Evolutionary conservation across 2,797 vertebrate genomes (phyloP).

Genomic region (Brachyalestes nurse): DNA sequence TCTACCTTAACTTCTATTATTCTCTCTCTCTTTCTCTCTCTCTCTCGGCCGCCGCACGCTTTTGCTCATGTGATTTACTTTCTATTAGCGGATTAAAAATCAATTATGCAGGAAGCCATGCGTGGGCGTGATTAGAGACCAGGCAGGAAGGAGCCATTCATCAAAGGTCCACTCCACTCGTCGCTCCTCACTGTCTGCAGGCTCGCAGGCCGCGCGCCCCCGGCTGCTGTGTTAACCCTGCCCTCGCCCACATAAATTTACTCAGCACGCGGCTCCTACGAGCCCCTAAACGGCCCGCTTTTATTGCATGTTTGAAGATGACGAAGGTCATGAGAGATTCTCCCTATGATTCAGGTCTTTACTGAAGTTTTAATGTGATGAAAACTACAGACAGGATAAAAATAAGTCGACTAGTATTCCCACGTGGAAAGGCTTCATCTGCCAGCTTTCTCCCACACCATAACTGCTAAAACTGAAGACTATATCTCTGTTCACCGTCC

Average conservation of each 20-base stretch:
- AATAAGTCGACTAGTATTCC: background rate
- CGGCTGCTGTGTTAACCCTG: constrained; percentile 74
- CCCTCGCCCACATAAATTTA: constrained; percentile 48
- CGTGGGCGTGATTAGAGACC: constrained; percentile 81
- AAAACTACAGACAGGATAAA: background rate
- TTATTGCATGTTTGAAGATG: background rate
- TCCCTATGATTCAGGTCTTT: too few relatives aligned
- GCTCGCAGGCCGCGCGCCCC: background rate
- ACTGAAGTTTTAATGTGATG: background rate
- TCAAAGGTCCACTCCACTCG: constrained; percentile 79
- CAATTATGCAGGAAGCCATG: constrained; percentile 85
- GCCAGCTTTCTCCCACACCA: background rate
- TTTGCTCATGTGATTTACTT: constrained; percentile 83
- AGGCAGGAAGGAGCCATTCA: constrained; percentile 80
- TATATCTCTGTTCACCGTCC: background rate
- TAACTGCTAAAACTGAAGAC: background rate
- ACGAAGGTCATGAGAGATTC: background rate
- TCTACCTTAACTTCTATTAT: background rate
- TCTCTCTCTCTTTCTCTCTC: background rate
- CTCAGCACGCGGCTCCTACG: background rate
- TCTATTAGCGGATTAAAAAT: constrained; percentile 88
- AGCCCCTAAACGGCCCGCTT: background rate
- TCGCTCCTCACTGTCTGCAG: constrained; percentile 61
- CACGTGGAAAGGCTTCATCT: background rate
- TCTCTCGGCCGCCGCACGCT: constrained; percentile 41